Evolutionary conservation across 2,113 vertebrate genomes (phyloP).

Genomic region (Tor tambroides): DNA sequence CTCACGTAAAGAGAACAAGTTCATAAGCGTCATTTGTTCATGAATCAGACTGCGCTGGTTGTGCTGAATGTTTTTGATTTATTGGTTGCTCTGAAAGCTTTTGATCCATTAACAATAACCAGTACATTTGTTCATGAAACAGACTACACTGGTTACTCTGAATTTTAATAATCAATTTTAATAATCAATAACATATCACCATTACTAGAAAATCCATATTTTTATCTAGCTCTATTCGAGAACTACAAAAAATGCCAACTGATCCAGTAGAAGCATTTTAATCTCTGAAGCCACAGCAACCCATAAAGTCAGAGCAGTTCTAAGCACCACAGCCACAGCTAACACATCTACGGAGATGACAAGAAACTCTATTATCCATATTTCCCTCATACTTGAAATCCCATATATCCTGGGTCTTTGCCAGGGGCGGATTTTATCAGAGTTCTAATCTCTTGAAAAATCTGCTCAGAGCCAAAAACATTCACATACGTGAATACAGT

Average conservation of each 20-base stretch:
- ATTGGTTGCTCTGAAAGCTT: neutral
- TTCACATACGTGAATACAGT: constrained; percentile 16
- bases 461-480: constrained; percentile 35
- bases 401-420: neutral
- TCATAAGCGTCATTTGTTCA: no score
- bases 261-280: constrained; percentile 17
- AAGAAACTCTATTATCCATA: constrained; percentile 28
- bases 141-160: no score
- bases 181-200: neutral
- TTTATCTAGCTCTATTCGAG: no score
- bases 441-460: constrained; percentile 40
- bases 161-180: no score
- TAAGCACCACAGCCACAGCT: neutral
- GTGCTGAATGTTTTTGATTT: no score
- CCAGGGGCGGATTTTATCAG: constrained; percentile 29
- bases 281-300: constrained; percentile 27
- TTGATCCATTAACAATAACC: neutral
- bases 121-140: neutral
- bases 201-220: neutral
- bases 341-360: constrained; percentile 26
- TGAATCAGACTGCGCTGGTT: no score
- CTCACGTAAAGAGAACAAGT: no score
- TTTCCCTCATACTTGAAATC: constrained; percentile 35
- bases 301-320: neutral
- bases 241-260: no score